These are phyloP conservation scores for Scomber scombrus DNA, from an alignment of 2,113 vertebrate species.

Conservation along the genomic window DNA sequence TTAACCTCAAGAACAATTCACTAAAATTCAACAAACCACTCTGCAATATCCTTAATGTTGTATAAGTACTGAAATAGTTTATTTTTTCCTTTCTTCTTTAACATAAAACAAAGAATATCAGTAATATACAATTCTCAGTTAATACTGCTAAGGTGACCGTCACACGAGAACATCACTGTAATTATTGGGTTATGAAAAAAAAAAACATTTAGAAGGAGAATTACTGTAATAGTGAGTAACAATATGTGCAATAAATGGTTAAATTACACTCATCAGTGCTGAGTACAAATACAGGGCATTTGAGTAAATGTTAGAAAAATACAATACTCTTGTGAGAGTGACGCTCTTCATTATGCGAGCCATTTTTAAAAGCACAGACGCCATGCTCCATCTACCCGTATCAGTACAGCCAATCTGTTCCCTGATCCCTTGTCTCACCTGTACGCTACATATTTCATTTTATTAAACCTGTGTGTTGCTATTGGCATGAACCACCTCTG, in stretches of 20 bases:
- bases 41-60: neutral
- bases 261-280: slow-evolving; percentile 61
- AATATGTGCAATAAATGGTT: slow-evolving; percentile 70
- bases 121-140: slow-evolving; percentile 61
- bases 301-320: slow-evolving; percentile 91
- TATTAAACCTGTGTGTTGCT: slow-evolving; percentile 48
- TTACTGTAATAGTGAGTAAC: slow-evolving; percentile 54
- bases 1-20: neutral
- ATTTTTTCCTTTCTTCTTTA: slow-evolving; percentile 66
- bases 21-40: slow-evolving; percentile 13
- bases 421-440: slow-evolving; percentile 55
- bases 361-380: slow-evolving; percentile 63
- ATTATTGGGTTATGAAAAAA: slow-evolving; percentile 48
- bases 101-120: slow-evolving; percentile 76
- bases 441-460: slow-evolving; percentile 52
- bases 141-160: slow-evolving; percentile 64
- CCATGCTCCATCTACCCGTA: slow-evolving; percentile 74
- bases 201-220: slow-evolving; percentile 51
- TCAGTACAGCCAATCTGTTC: slow-evolving; percentile 58
- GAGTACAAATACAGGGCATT: slow-evolving; percentile 89
- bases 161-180: slow-evolving; percentile 73
- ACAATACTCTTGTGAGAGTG: slow-evolving; percentile 89
- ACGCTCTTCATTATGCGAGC: slow-evolving; percentile 86
- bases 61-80: slow-evolving; percentile 77
- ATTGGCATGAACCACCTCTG: slow-evolving; percentile 30